Base-by-base conservation (phyloP, 2,888 invertebrate genomes). In the Diplazon laetatorius region DNA sequence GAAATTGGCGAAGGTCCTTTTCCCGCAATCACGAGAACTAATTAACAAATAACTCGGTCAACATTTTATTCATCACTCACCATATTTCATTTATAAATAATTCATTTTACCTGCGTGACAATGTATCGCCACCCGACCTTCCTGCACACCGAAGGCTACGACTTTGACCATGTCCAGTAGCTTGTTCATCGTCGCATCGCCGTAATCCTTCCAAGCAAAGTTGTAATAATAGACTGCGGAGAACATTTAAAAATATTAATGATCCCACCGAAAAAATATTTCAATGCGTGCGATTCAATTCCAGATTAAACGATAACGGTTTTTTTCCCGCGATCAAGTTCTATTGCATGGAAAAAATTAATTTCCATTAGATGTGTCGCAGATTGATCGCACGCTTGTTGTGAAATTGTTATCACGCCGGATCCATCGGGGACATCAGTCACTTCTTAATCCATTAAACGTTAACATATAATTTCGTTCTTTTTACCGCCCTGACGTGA, bases 111-210 rank as follows among this genome's bases (percentile, higher is more conserved):
- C 95, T 86, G 97, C 97, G 91, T 97, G 97, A 89, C 97, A 97
- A 88, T 97, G 97, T 76, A 97, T 93, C 1, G 96, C 96, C 0
- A 95, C 95, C 87, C 95, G 94, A 68, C 97, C 97, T 90, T 97
- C 95, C 59, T 95, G 93, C 9, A 96, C 91, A 0, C 96, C 95
- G 90, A 97, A 97, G 42, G 96, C 95, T 86, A 97, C 92, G 8
- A 97, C 97, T 92, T 97, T 97, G n/a, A 97, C 95, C 94, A 97
- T 97, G 88, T 97, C 96, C 82, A 97, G 91, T n/a, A 97, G 92
- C 5, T 95, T 95, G 52, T 93, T 92, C 83, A 96, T 92, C 2
- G 95, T 94, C 0, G 96, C 95, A 74, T 96, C 95, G 0, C 96
- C 96, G 90, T 97, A 97, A 90, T 97, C 97, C 42, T 95, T 94